Evolutionary conservation across 2,113 vertebrate genomes (phyloP), one percentile per base, ranked within the genome.

Genomic region (Machaerirhynchus nigripectus): DNA sequence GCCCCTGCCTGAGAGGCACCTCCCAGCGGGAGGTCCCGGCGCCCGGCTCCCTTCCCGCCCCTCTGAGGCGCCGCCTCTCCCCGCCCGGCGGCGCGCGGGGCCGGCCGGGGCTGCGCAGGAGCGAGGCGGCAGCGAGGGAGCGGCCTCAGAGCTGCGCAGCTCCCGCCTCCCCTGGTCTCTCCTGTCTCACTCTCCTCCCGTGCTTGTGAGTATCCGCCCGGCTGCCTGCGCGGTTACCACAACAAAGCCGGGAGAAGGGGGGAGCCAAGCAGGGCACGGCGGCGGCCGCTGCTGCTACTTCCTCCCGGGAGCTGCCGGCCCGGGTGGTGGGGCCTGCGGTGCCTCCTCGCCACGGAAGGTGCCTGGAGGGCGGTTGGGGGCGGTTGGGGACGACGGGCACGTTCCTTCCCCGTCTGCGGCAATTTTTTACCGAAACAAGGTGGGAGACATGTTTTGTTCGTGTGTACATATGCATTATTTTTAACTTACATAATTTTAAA

Each of bases 121-220:
- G 65, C 26, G 12, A n/a, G n/a, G 84, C 9, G 42, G 30, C 6
- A 1, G 6, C 15, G 2, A 3, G 15, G 10, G 27, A 28, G 84
- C 3, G 35, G 53, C 15, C 0, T 33, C 3, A 0, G 3, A 3
- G 33, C 21, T 39, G 64, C 3, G 49, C 1, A 2, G 10, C 19
- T 10, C 37, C 35, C 19, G 22, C 23, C 42, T 50, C 11, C 10
- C 30, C 27, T 16, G 7, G 19, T 16, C n/a, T 1, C 21, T 16
- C 1, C 8, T 9, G 13, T 19, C 17, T 27, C 26, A 13, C 14
- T 67, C 7, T 11, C 3, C 8, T 39, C 5, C 47, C 8, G 74
- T 65, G 47, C 6, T 8, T 13, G 94, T 94, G 87, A 94, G 94
- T 95, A 91, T 93, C 68, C 37, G 49, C 39, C 17, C 20, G 55